Evolutionary conservation across 2,797 vertebrate genomes (phyloP).

Genomic region (Leuciscus waleckii): DNA sequence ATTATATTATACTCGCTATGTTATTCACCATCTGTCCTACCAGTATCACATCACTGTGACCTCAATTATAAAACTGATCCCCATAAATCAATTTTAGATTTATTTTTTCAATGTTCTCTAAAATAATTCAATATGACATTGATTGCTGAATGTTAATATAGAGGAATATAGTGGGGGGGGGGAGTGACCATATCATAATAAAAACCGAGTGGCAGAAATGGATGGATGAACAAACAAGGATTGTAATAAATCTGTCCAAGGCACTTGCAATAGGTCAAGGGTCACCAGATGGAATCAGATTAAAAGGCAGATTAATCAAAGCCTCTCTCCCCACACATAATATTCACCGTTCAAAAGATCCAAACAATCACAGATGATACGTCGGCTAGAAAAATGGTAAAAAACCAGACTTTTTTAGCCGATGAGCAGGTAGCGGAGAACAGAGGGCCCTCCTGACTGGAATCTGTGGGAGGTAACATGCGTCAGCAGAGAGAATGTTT

Average conservation of each 20-base stretch:
- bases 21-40: constrained; percentile 17
- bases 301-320: constrained; percentile 58
- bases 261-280: constrained; percentile 44
- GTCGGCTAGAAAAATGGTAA: neutral
- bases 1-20: too few relatives aligned
- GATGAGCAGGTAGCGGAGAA: constrained; percentile 29
- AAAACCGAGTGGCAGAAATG: neutral
- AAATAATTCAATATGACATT: constrained; percentile 3
- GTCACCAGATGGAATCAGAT: constrained; percentile 52
- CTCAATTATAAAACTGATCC: constrained; percentile 24
- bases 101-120: constrained; percentile 1
- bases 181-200: constrained; percentile 26
- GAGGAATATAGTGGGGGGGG: too few relatives aligned
- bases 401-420: neutral
- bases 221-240: constrained; percentile 42
- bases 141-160: constrained; percentile 27
- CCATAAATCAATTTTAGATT: constrained; percentile 8
- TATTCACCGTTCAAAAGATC: constrained; percentile 16
- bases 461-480: constrained; percentile 30
- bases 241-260: constrained; percentile 52
- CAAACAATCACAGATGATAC: constrained; percentile 5
- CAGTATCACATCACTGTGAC: constrained; percentile 23
- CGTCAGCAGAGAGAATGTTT: constrained; percentile 24
- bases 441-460: neutral
- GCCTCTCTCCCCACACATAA: constrained; percentile 21